Evolutionary conservation across 2,888 invertebrate genomes (phyloP).

Genomic region (Morinoia aosen): DNA sequence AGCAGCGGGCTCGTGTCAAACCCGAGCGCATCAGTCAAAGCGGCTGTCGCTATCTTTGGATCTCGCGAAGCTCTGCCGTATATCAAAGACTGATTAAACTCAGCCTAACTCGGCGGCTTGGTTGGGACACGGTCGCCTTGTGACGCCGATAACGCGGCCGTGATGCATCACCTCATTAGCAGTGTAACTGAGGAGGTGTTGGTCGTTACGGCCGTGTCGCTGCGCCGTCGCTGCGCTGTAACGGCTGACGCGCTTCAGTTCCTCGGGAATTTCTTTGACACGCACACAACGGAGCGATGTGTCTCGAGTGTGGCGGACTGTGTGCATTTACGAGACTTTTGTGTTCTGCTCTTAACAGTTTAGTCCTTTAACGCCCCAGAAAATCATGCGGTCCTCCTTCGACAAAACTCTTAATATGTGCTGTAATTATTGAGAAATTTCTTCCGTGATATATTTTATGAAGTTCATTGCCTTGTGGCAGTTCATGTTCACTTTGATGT

Average conservation of each 20-base stretch:
- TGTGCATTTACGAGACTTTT: too few relatives aligned
- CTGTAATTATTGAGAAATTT: too few relatives aligned
- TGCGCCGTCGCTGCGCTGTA: background rate
- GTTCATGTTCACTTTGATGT: too few relatives aligned
- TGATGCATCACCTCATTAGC: constrained; percentile 46
- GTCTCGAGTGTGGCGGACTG: too few relatives aligned
- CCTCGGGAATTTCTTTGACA: too few relatives aligned
- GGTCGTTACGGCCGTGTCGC: background rate
- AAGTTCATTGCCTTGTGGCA: too few relatives aligned
- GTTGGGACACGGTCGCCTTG: constrained; percentile 27
- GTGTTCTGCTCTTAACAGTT: too few relatives aligned
- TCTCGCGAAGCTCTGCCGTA: constrained; percentile 12
- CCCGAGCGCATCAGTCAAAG: background rate
- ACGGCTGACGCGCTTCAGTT: background rate
- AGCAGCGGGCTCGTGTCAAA: background rate
- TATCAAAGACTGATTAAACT: constrained; percentile 42
- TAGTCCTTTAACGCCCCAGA: too few relatives aligned
- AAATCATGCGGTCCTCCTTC: too few relatives aligned
- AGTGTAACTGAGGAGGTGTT: background rate
- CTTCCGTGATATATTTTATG: too few relatives aligned
- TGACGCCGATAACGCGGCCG: background rate
- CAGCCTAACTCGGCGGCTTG: constrained; percentile 19
- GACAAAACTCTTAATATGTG: too few relatives aligned
- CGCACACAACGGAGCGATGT: too few relatives aligned
- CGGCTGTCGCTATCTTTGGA: constrained; percentile 4